These are phyloP conservation scores for Phymanthus crucifer DNA, from an alignment of 92 coral and sea anemone species.

Conservation along the genomic window DNA sequence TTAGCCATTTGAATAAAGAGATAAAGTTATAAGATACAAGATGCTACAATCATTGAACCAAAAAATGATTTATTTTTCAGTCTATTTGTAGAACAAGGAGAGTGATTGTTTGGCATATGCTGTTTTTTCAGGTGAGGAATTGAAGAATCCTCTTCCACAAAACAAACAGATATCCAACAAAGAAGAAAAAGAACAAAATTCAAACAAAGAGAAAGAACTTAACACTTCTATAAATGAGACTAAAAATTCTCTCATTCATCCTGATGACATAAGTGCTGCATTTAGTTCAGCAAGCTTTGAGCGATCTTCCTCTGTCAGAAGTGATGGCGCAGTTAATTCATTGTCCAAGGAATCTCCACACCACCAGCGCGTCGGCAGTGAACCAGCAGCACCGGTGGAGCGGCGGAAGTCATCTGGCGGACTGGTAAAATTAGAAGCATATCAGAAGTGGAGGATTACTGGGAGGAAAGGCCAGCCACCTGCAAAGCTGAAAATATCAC, in stretches of 20 bases:
- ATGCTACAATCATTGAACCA: no score
- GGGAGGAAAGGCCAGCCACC: constrained; percentile 87
- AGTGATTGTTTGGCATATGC: no score
- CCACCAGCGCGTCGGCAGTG: constrained; percentile 39
- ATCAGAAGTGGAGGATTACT: constrained; percentile 81
- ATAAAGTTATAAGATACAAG: no score
- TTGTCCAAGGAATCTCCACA: constrained; percentile 13
- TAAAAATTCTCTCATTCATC: background rate
- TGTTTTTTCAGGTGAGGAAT: constrained; percentile 29
- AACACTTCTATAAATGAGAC: background rate
- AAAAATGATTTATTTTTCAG: no score
- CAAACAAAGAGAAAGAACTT: background rate
- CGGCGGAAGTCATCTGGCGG: constrained; percentile 3
- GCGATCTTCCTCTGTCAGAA: constrained; percentile 46
- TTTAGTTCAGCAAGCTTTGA: constrained; percentile 37
- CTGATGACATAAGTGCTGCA: background rate
- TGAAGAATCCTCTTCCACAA: constrained; percentile 16
- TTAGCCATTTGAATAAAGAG: no score
- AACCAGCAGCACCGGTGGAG: constrained; percentile 5
- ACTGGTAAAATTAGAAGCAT: constrained; percentile 52
- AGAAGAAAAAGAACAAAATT: background rate
- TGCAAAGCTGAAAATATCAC: constrained; percentile 81
- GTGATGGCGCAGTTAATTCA: constrained; percentile 44
- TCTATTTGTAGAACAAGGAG: no score
- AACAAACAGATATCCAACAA: constrained; percentile 13